These are phyloP conservation scores for Melitaea cinxia DNA, from an alignment of 1,140 invertebrate species.

Conservation along the genomic window DNA sequence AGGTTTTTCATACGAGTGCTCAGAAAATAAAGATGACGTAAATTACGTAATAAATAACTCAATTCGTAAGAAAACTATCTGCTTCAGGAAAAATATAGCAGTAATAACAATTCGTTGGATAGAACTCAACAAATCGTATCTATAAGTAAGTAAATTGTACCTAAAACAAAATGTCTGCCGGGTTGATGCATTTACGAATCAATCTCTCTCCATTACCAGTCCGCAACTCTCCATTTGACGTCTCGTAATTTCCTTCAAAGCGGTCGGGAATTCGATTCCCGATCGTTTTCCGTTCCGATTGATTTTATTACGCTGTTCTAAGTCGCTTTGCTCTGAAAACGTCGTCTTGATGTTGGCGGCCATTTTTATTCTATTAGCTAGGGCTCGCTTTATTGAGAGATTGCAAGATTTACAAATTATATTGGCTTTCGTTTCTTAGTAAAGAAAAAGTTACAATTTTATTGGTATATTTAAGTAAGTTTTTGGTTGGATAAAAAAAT, in stretches of 20 bases:
- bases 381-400: background rate
- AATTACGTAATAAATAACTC: too few species aligned
- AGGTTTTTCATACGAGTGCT: too few species aligned
- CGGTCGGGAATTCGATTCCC: constrained; percentile 41
- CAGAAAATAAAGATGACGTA: too few species aligned
- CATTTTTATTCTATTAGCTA: constrained; percentile 6
- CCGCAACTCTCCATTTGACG: constrained; percentile 30
- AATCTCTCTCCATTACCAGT: constrained; percentile 34
- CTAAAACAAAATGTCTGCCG: background rate
- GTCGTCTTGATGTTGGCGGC: constrained; percentile 3
- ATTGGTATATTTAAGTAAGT: too few species aligned
- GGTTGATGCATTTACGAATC: constrained; percentile 30
- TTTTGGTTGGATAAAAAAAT: too few species aligned
- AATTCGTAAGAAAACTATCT: too few species aligned
- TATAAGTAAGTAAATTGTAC: background rate
- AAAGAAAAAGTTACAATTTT: too few species aligned
- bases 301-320: constrained; percentile 37
- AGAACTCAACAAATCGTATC: background rate
- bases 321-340: constrained; percentile 7
- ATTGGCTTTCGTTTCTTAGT: too few species aligned
- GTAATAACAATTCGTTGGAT: background rate
- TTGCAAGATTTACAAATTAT: too few species aligned
- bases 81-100: too few species aligned
- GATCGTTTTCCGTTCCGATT: constrained; percentile 39
- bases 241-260: constrained; percentile 37